phyloP scores from a whole-genome alignment of 2,888 invertebrate genomes.

The Onthophagus sagittarius region DNA sequence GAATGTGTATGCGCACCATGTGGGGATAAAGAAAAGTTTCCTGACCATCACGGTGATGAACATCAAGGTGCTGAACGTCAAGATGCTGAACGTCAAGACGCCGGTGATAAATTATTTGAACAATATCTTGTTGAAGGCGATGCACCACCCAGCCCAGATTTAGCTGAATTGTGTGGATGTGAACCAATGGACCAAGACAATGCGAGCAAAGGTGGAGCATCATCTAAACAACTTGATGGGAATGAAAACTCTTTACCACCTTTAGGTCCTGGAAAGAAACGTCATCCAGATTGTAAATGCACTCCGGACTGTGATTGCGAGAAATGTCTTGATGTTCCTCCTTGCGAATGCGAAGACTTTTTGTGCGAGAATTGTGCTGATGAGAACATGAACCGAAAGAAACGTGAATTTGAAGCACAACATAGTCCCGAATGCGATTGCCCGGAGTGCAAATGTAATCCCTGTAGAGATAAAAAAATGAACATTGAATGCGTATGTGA shows the following conservation, averaged over 20 bases:
- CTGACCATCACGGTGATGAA: no score
- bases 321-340: conserved; percentile 6
- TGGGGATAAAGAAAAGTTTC: conserved; percentile 6
- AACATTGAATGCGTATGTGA: not conserved
- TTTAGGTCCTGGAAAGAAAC: not conserved
- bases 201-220: not conserved
- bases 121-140: not conserved
- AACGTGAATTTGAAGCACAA: not conserved
- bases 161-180: not conserved
- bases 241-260: not conserved
- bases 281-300: not conserved
- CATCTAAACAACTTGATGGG: not conserved
- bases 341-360: conserved; percentile 8
- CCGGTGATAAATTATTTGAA: not conserved
- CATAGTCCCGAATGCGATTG: conserved; percentile 16
- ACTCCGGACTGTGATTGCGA: conserved; percentile 14
- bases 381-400: not conserved
- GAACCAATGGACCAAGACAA: not conserved
- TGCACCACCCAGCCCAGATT: not conserved
- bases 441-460: conserved; percentile 14
- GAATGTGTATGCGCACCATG: conserved; percentile 24
- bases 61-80: not conserved
- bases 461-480: conserved; percentile 10
- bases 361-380: conserved; percentile 14
- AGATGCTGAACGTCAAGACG: not conserved